These are phyloP conservation scores for Choreutis nemorana DNA, from an alignment of 2,888 invertebrate genomes.

Conservation along the genomic window DNA sequence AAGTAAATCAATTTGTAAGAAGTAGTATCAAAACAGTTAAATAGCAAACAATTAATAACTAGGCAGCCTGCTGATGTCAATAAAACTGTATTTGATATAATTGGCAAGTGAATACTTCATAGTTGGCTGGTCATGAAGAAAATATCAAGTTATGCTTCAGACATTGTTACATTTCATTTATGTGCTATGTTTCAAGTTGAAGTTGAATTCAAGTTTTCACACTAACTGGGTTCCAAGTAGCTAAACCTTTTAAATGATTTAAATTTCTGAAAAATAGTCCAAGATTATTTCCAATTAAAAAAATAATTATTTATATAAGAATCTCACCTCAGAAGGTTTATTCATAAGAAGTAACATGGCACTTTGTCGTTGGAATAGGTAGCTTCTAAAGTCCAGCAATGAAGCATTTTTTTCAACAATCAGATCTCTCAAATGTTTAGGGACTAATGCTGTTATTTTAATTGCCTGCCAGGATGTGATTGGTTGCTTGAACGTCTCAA, in stretches of 20 bases:
- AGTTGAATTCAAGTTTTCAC: too few relatives aligned
- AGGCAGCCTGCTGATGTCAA: too few relatives aligned
- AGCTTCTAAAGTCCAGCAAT: constrained; percentile 90
- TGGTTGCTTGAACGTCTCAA: constrained; percentile 80
- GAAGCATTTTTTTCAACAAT: constrained; percentile 69
- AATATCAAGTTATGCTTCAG: constrained; percentile 9
- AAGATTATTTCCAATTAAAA: too few relatives aligned
- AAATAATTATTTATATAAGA: too few relatives aligned
- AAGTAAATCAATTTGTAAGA: too few relatives aligned
- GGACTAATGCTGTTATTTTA: constrained; percentile 68
- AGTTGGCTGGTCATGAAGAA: constrained; percentile 15
- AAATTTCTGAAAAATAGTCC: background rate
- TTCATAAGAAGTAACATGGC: constrained; percentile 78
- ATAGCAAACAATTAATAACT: too few relatives aligned
- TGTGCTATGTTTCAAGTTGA: too few relatives aligned
- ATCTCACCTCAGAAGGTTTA: constrained; percentile 81
- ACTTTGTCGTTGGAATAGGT: constrained; percentile 92
- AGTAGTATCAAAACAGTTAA: too few relatives aligned
- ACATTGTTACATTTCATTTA: too few relatives aligned
- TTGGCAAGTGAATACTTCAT: constrained; percentile 7
- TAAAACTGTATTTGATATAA: constrained; percentile 1
- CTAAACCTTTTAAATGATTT: too few relatives aligned
- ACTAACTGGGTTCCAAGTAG: too few relatives aligned
- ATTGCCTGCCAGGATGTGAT: constrained; percentile 88
- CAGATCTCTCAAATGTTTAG: constrained; percentile 59